Conservation (phyloP, 2,113 vertebrate species). For the Gobius niger region DNA sequence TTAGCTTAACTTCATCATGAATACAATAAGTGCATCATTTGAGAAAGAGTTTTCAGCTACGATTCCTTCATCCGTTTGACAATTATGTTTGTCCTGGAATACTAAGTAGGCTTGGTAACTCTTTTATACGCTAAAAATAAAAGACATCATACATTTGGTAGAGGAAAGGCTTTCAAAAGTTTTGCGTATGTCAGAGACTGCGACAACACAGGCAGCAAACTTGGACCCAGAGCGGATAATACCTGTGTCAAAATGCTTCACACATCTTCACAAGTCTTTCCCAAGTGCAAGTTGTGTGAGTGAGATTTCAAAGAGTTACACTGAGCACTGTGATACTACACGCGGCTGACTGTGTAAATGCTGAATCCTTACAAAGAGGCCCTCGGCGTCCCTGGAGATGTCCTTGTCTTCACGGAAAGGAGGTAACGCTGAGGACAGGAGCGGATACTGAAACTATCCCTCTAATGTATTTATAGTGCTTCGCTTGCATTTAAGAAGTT, state of each 20-base stretch:
- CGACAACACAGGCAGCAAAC: slow-evolving; percentile 32
- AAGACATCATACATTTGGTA: slow-evolving; percentile 11
- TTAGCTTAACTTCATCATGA: too few relatives aligned
- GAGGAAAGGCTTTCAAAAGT: slow-evolving; percentile 40
- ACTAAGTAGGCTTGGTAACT: slow-evolving; percentile 13
- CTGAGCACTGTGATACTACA: slow-evolving; percentile 68
- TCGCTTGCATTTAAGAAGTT: slow-evolving; percentile 63
- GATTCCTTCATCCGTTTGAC: background rate
- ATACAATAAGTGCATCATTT: too few relatives aligned
- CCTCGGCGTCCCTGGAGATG: slow-evolving; percentile 66
- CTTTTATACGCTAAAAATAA: slow-evolving; percentile 4
- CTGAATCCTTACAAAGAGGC: slow-evolving; percentile 72
- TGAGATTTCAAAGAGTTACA: slow-evolving; percentile 73
- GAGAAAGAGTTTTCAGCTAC: too few relatives aligned
- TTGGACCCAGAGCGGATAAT: slow-evolving; percentile 54
- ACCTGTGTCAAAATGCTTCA: slow-evolving; percentile 68
- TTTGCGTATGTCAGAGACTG: slow-evolving; percentile 52
- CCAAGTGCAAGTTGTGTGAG: slow-evolving; percentile 57
- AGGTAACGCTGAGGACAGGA: slow-evolving; percentile 72
- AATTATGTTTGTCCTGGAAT: background rate
- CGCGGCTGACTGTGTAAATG: slow-evolving; percentile 60
- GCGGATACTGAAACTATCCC: slow-evolving; percentile 39
- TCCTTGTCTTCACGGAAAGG: slow-evolving; percentile 58
- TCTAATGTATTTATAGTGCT: slow-evolving; percentile 70
- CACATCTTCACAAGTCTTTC: slow-evolving; percentile 63